phyloP scores from a whole-genome alignment of 2,797 vertebrate genomes.

The Melanotaenia trifasciata region DNA sequence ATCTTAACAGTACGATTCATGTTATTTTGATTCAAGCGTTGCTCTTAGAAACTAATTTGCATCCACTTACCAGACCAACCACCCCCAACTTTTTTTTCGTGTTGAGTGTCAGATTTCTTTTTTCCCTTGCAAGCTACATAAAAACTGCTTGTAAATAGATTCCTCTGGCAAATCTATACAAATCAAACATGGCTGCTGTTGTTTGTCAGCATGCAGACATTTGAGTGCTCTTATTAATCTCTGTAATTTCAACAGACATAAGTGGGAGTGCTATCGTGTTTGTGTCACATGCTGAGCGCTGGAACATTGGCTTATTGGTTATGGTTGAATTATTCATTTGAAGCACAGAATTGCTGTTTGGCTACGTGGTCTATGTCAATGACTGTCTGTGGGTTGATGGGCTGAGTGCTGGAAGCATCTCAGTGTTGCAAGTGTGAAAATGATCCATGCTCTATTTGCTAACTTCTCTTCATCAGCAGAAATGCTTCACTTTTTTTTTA shows the following conservation, averaged over 20 bases:
- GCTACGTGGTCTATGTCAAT: slow-evolving; percentile 69
- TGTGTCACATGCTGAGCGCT: slow-evolving; percentile 65
- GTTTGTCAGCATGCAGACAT: slow-evolving; percentile 57
- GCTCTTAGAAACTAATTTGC: slow-evolving; percentile 23
- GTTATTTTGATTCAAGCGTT: not conserved
- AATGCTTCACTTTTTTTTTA: slow-evolving; percentile 32
- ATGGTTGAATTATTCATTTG: slow-evolving; percentile 80
- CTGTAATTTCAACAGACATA: slow-evolving; percentile 75
- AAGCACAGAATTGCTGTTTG: slow-evolving; percentile 63
- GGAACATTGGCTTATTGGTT: slow-evolving; percentile 74
- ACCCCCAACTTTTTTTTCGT: slow-evolving; percentile 33
- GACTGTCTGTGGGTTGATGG: slow-evolving; percentile 53
- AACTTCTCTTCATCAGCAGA: slow-evolving; percentile 69
- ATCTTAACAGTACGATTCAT: not conserved
- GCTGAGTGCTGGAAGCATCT: slow-evolving; percentile 33
- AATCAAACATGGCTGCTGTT: slow-evolving; percentile 72
- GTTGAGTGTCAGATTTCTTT: slow-evolving; percentile 25
- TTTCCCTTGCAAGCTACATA: slow-evolving; percentile 36
- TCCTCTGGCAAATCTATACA: slow-evolving; percentile 64
- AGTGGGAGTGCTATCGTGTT: slow-evolving; percentile 73
- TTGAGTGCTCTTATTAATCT: slow-evolving; percentile 76
- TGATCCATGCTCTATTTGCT: slow-evolving; percentile 53
- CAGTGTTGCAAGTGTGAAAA: slow-evolving; percentile 44
- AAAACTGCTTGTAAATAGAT: slow-evolving; percentile 60
- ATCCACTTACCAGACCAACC: slow-evolving; percentile 50